Evolutionary conservation across 2,797 vertebrate species (phyloP).

Genomic region (Rhinatrema bivittatum): DNA sequence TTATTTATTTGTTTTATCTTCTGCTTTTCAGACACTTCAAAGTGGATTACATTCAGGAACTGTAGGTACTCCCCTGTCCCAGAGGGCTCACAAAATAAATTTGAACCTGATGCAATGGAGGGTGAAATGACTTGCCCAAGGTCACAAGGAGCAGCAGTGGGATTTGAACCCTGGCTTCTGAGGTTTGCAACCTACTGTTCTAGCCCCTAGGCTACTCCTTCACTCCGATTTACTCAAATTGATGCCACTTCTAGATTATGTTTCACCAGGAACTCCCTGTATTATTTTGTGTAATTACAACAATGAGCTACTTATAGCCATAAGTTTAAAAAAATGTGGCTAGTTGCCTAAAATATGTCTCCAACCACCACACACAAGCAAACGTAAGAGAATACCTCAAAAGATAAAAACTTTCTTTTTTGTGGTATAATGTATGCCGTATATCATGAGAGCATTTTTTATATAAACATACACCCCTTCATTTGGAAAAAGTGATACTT

Average conservation of each 20-base stretch:
- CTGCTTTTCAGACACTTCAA: too few relatives aligned
- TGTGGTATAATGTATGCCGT: constrained; percentile 15
- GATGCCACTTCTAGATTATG: background rate
- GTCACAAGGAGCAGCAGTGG: too few relatives aligned
- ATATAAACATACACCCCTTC: constrained; percentile 15
- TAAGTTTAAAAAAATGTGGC: constrained; percentile 17
- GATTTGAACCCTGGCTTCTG: too few relatives aligned
- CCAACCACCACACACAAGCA: constrained; percentile 4
- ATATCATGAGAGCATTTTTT: constrained; percentile 20
- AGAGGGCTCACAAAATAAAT: too few relatives aligned
- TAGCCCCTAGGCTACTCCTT: too few relatives aligned
- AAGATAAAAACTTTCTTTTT: constrained; percentile 27
- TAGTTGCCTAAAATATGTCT: constrained; percentile 7
- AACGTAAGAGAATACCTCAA: constrained; percentile 23
- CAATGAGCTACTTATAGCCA: constrained; percentile 27
- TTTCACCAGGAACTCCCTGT: constrained; percentile 16
- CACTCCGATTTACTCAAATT: constrained; percentile 15
- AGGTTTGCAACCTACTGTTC: too few relatives aligned
- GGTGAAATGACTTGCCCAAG: too few relatives aligned
- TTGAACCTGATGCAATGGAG: too few relatives aligned
- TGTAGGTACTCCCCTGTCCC: too few relatives aligned
- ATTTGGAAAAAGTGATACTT: constrained; percentile 8
- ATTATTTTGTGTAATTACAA: constrained; percentile 20
- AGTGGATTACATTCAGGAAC: too few relatives aligned
- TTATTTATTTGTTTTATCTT: too few relatives aligned